Conservation (phyloP, 2,797 vertebrate genomes). For the Selene dorsalis region DNA sequence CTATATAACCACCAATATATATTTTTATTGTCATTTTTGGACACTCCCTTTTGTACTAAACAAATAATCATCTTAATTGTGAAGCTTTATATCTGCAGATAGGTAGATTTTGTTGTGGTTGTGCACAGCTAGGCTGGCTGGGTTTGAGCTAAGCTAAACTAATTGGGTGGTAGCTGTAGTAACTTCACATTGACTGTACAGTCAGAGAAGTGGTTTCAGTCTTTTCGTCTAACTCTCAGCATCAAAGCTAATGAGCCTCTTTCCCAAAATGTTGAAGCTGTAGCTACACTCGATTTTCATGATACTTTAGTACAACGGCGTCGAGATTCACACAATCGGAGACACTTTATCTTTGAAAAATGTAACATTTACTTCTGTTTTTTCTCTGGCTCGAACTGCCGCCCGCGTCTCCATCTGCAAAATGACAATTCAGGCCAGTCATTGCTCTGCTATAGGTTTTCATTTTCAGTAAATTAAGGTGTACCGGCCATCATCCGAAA, state of each 20-base stretch:
- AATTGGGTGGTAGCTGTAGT: not conserved
- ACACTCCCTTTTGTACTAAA: too few species aligned
- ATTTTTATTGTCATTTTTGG: too few species aligned
- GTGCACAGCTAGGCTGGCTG: not conserved
- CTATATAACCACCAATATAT: too few species aligned
- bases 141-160: slow-evolving; percentile 7
- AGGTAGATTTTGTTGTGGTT: too few species aligned
- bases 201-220: not conserved
- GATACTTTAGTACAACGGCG: not conserved
- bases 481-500: not conserved
- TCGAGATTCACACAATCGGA: not conserved
- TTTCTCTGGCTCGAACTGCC: not conserved
- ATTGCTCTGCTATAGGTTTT: not conserved
- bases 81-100: too few species aligned
- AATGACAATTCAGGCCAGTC: not conserved
- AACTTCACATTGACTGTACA: not conserved
- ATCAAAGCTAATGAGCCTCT: not conserved
- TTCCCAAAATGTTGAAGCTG: not conserved
- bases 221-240: not conserved
- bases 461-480: not conserved
- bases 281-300: not conserved
- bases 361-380: not conserved
- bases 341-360: not conserved
- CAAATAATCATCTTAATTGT: too few species aligned
- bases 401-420: not conserved